Evolutionary conservation across 2,113 vertebrate genomes (phyloP).

Genomic region (Corvus cornix): DNA sequence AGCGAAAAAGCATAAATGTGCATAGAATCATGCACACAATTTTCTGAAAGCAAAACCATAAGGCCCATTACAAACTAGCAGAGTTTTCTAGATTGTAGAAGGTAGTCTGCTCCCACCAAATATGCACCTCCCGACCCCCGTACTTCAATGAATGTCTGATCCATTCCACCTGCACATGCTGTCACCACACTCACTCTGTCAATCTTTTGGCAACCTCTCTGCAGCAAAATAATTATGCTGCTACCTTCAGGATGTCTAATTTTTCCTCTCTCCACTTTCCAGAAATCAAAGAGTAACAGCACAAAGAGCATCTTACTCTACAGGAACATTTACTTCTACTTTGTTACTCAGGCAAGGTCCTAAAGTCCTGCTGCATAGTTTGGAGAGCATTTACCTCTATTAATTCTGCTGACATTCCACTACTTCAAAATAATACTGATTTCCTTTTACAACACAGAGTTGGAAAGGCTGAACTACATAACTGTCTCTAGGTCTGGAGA

Average conservation of each 20-base stretch:
- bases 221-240: slow-evolving; percentile 17
- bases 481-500: neutral
- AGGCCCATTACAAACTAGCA: neutral
- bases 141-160: neutral
- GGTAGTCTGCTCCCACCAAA: neutral
- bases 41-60: neutral
- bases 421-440: slow-evolving; percentile 64
- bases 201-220: neutral
- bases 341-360: slow-evolving; percentile 29
- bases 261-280: neutral
- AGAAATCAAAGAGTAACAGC: slow-evolving; percentile 20
- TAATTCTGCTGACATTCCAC: slow-evolving; percentile 44
- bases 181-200: neutral
- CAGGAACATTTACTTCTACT: slow-evolving; percentile 18
- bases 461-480: slow-evolving; percentile 46
- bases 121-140: neutral
- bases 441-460: slow-evolving; percentile 52
- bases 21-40: neutral
- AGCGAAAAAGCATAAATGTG: neutral
- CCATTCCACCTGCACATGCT: slow-evolving; percentile 13
- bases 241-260: neutral
- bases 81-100: neutral
- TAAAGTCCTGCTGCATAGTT: slow-evolving; percentile 36
- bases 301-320: neutral
- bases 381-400: slow-evolving; percentile 31